Conservation (phyloP, 2,113 vertebrate genomes). For the Varanus salvator region DNA sequence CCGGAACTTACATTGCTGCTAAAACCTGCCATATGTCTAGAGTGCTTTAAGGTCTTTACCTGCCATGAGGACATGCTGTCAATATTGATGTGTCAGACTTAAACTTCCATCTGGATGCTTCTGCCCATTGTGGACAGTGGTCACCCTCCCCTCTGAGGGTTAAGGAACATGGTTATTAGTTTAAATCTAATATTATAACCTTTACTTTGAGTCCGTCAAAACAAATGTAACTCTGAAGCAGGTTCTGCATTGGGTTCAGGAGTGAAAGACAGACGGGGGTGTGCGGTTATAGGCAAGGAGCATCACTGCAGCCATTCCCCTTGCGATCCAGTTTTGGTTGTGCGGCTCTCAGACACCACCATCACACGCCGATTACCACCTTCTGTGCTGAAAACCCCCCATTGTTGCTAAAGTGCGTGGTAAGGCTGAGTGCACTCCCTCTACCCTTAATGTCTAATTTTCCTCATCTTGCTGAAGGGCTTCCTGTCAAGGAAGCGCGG, state of each 20-base stretch:
- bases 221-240: not conserved
- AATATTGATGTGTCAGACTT: not conserved
- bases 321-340: not conserved
- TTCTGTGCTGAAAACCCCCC: not conserved
- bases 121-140: not conserved
- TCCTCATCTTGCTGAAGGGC: not conserved
- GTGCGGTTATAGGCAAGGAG: not conserved
- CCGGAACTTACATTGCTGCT: conserved; percentile 28
- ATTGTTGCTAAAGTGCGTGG: not conserved
- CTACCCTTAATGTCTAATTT: not conserved
- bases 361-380: not conserved
- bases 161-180: not conserved
- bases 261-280: not conserved
- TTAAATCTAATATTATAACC: not conserved
- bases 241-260: not conserved
- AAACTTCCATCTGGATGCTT: not conserved
- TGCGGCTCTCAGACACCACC: not conserved
- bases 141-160: not conserved
- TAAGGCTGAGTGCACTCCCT: not conserved
- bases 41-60: not conserved
- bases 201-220: not conserved
- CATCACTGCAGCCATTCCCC: not conserved
- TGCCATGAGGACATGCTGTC: not conserved
- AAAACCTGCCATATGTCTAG: not conserved
- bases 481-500: not conserved